A percentile compares a stretch with the other conserved stretches of the same genome.
Evolutionary conservation across 2,797 vertebrate species (phyloP).

Genomic region (Podargus strigoides): DNA sequence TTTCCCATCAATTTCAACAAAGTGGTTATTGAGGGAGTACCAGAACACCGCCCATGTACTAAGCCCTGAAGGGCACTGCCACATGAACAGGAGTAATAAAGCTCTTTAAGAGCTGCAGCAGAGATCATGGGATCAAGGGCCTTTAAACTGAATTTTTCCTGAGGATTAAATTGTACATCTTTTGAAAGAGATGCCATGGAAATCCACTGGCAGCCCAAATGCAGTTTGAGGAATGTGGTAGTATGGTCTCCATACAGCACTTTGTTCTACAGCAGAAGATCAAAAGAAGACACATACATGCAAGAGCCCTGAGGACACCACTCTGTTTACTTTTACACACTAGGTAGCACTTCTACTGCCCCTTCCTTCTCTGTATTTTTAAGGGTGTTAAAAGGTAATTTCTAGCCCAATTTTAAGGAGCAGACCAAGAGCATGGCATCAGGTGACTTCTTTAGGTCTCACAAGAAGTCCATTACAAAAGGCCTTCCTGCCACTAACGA

Average conservation of each 20-base stretch:
- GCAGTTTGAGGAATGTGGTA: neutral
- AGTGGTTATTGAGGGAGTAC: neutral
- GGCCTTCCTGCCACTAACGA: neutral
- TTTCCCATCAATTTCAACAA: neutral
- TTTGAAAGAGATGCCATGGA: neutral
- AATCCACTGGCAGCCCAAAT: neutral
- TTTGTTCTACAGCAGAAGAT: neutral
- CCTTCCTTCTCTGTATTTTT: neutral
- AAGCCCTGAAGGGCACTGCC: neutral
- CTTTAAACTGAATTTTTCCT: neutral
- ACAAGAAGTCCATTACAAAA: neutral
- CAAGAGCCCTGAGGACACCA: neutral
- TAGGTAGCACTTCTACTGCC: neutral
- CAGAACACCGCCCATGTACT: rapidly evolving
- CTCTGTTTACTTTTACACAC: neutral
- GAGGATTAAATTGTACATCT: neutral
- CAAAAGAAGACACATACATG: neutral
- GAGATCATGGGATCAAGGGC: neutral
- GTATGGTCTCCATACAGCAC: neutral
- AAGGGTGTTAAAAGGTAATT: neutral
- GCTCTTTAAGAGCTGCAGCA: neutral
- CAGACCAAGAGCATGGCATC: neutral
- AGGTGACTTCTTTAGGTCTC: neutral
- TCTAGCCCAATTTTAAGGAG: neutral
- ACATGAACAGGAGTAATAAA: neutral